Conservation (phyloP, 2,797 vertebrate species). For the Spheniscus humboldti region DNA sequence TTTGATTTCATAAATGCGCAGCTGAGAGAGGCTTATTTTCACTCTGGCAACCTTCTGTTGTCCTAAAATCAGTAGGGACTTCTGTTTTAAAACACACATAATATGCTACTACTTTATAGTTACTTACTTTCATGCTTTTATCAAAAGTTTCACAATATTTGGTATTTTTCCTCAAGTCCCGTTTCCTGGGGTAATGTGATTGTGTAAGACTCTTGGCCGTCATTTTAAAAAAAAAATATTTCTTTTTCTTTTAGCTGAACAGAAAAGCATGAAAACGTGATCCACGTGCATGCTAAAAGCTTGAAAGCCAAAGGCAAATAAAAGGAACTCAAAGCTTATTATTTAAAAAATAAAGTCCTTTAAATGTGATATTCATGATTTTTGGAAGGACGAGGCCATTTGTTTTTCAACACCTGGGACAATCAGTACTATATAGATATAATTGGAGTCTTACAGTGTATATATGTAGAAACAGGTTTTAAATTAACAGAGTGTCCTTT, state of each 20-base stretch:
- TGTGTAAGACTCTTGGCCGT: neutral
- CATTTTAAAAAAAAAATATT: neutral
- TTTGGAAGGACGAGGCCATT: neutral
- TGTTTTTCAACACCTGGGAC: neutral
- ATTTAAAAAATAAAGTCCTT: neutral
- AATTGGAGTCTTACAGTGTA: neutral
- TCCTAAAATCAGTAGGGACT: neutral
- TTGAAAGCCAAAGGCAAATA: neutral
- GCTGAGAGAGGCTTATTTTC: neutral
- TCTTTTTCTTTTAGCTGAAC: neutral
- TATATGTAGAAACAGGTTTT: neutral
- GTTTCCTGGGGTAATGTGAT: slow-evolving; percentile 8
- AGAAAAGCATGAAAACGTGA: neutral
- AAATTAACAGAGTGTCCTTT: neutral
- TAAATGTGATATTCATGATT: neutral
- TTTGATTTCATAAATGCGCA: neutral
- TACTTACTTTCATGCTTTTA: neutral
- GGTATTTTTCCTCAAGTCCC: neutral
- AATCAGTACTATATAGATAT: neutral
- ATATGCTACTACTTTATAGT: neutral
- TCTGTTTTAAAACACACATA: neutral
- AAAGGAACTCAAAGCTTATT: neutral
- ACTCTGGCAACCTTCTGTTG: neutral
- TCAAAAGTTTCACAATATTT: neutral
- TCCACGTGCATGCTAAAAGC: neutral